Conservation (phyloP, 1,140 invertebrate genomes). For the Mylabris phalerata region DNA sequence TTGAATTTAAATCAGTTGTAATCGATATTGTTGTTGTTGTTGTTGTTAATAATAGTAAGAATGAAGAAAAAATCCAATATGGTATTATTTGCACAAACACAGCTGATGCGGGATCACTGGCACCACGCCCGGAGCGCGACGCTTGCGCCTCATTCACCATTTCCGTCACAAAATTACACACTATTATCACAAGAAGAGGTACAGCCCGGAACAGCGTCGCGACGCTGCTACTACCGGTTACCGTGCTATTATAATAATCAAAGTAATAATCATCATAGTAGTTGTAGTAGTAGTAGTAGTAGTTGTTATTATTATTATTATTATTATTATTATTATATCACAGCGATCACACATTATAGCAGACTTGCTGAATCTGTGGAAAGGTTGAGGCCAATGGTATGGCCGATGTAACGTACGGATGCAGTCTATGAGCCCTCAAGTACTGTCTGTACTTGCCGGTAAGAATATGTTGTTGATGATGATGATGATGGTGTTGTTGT, state of each 20-base stretch:
- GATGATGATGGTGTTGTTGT: too few relatives aligned
- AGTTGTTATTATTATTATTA: too few relatives aligned
- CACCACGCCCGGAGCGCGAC: conserved; percentile 38
- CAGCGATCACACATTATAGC: conserved; percentile 51
- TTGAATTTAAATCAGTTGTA: too few relatives aligned
- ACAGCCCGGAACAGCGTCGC: conserved; percentile 27
- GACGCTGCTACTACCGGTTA: conserved; percentile 16
- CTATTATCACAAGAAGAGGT: conserved; percentile 41
- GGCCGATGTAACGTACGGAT: conserved; percentile 47
- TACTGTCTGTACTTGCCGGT: conserved; percentile 51
- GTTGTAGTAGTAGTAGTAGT: neutral
- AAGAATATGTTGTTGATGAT: conserved; percentile 39
- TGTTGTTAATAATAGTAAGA: too few relatives aligned
- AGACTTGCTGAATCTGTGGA: conserved; percentile 50
- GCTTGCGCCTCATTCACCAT: conserved; percentile 27
- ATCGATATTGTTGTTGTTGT: too few relatives aligned
- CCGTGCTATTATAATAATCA: neutral
- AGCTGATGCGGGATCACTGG: conserved; percentile 38
- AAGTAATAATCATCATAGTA: too few relatives aligned
- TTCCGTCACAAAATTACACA: conserved; percentile 37
- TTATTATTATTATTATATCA: conserved; percentile 34
- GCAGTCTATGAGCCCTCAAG: conserved; percentile 47
- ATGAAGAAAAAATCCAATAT: conserved; percentile 21
- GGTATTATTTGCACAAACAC: conserved; percentile 29
- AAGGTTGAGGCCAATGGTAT: conserved; percentile 44